Conservation (phyloP, 2,888 invertebrate species). For the Euclidia mi region DNA sequence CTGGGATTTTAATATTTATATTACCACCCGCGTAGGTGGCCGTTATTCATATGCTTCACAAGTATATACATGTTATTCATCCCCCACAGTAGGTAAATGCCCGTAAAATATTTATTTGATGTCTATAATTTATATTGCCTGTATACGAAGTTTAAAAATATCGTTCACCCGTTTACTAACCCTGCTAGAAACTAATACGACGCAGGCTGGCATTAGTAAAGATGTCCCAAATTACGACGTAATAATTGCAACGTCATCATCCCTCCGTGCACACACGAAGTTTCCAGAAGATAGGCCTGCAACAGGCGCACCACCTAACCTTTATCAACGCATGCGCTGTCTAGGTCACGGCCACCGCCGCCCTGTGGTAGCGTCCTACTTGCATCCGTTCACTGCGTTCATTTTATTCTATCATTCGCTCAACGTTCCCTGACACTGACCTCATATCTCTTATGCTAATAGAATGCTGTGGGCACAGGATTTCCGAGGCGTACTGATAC, state of each 20-base stretch:
- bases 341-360: constrained; percentile 18
- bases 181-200: background rate
- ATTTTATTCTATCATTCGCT: constrained; percentile 9
- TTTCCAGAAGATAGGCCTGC: constrained; percentile 1
- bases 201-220: no score
- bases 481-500: constrained; percentile 14
- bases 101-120: no score
- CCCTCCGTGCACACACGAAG: background rate
- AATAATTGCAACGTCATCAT: background rate
- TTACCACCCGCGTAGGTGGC: no score
- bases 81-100: no score
- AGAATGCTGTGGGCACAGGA: constrained; percentile 10
- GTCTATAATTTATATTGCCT: no score
- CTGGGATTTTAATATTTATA: no score
- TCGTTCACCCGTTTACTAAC: no score
- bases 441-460: constrained; percentile 13
- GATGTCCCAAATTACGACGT: background rate
- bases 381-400: constrained; percentile 16
- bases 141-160: no score
- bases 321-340: constrained; percentile 18
- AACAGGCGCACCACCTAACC: constrained; percentile 5
- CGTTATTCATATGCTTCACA: no score
- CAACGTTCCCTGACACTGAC: constrained; percentile 18
- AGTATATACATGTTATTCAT: no score
- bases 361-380: constrained; percentile 10